Base-by-base conservation (phyloP, 92 coral and sea anemone genomes). In the Parazoanthus swiftii region DNA sequence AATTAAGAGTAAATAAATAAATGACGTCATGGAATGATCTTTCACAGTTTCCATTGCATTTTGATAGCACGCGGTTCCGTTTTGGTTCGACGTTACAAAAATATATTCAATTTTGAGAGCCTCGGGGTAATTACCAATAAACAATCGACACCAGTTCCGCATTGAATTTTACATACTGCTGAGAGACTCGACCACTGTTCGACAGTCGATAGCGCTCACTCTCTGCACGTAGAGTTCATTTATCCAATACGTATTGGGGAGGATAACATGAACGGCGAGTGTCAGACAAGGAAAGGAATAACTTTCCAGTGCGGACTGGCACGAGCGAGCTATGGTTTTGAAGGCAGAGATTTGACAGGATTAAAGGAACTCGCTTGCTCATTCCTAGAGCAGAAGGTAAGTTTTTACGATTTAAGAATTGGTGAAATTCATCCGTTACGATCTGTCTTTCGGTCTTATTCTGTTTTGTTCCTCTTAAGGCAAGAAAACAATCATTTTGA, bases 271-370 rank as follows among this genome's bases (percentile, higher is more conserved):
- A 92, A 92, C 87, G 99, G 95, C 79, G 96, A 93, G 86, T 70
- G 89, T 65, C 98, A 94, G 88, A 73, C 92, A 91, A 95, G 91
- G 77, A 93, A 93, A 90, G 98, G 96, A 81, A 95, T 97, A 14
- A 92, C 99, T 43, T 93, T 97, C 82, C 99, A 97, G 77, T 97
- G 99, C 82, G 99, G 99, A 71, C 91, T 97, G 86, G 99, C 99
- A 65, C 91, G 99, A 70, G 99, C 95, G 86, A 95, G 97, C 6
- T 94, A 94, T 68, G 99, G 98, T 3, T 97, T 97, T 87, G 99
- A 97, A 89, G 99, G 97, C 21, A 97, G 91, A 78, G 98, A 95
- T 78, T 88, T 97, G 81, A 90, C 93, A 74, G 95, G 97, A 35
- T 85, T 97, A 77, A 97, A 88, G 44, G 99, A 97, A 75, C 97